Evolutionary conservation across 2,113 vertebrate genomes (phyloP).

Genomic region (Tursiops truncatus): DNA sequence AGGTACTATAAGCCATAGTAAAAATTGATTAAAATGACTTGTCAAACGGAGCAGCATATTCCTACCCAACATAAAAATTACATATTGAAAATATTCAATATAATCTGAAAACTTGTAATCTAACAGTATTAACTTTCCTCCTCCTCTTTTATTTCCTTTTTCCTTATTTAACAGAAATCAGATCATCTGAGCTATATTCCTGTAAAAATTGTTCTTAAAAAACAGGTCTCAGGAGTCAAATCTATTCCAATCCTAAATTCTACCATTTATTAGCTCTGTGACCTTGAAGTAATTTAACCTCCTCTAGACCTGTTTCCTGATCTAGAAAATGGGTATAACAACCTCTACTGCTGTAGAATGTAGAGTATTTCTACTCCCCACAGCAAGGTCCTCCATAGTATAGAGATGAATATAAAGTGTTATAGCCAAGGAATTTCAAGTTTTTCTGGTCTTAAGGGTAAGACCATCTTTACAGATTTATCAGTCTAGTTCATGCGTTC

Average conservation of each 20-base stretch:
- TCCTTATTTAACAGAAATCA: slow-evolving; percentile 19
- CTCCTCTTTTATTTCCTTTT: not conserved
- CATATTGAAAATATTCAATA: slow-evolving; percentile 11
- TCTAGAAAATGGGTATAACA: not conserved
- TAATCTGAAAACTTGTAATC: not conserved
- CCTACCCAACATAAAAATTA: slow-evolving; percentile 8
- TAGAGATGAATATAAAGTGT: not conserved
- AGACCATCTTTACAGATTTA: not conserved
- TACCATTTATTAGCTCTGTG: not conserved
- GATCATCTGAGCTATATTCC: not conserved
- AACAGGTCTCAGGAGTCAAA: not conserved
- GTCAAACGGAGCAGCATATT: not conserved
- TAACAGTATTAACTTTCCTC: not conserved
- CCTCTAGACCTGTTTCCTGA: not conserved
- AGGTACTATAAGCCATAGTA: not conserved
- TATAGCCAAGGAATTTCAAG: not conserved
- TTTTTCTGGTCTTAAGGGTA: not conserved
- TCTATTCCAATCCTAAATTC: not conserved
- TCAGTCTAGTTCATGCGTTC: not conserved
- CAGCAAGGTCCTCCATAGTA: not conserved
- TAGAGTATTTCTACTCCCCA: not conserved
- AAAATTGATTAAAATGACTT: not conserved
- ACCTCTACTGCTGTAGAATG: not conserved
- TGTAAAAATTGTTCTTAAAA: slow-evolving; percentile 16
- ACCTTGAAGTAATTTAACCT: not conserved